phyloP scores from a whole-genome alignment of 1,140 invertebrate species.

The Drosophila eugracilis region DNA sequence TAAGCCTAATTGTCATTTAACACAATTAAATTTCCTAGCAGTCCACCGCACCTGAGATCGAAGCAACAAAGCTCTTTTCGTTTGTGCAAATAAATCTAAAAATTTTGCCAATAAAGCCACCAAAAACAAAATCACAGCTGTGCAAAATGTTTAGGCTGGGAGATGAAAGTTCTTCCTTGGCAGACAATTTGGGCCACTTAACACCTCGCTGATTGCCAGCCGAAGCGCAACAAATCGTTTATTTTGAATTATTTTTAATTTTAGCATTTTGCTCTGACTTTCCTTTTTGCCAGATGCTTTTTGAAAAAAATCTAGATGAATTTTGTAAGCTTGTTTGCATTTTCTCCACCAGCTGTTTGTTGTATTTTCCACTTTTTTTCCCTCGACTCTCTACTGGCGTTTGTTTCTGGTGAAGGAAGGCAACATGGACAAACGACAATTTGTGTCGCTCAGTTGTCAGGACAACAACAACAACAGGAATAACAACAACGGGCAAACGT shows the following conservation, averaged over 20 bases:
- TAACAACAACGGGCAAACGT: slow-evolving; percentile 49
- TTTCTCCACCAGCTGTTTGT: slow-evolving; percentile 39
- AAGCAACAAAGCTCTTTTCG: background rate
- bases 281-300: slow-evolving; percentile 9
- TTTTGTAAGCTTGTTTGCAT: slow-evolving; percentile 64
- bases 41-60: background rate
- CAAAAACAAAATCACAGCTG: background rate
- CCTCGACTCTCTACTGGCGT: slow-evolving; percentile 8
- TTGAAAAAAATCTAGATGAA: slow-evolving; percentile 47
- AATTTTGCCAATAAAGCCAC: background rate
- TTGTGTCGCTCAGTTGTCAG: slow-evolving; percentile 72
- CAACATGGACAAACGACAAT: slow-evolving; percentile 54
- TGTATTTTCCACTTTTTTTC: slow-evolving; percentile 18
- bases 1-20: background rate
- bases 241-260: slow-evolving; percentile 76
- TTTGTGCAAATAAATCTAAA: slow-evolving; percentile 20
- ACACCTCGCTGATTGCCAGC: slow-evolving; percentile 68
- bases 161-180: background rate
- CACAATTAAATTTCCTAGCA: background rate
- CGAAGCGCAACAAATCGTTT: slow-evolving; percentile 75
- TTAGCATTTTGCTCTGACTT: slow-evolving; percentile 7
- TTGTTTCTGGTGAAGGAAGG: slow-evolving; percentile 3
- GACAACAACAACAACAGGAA: slow-evolving; percentile 48
- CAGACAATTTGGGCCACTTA: slow-evolving; percentile 74
- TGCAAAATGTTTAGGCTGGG: background rate